Conservation (phyloP, 2,113 vertebrate species). For the Pseudorhombus dupliciocellatus region DNA sequence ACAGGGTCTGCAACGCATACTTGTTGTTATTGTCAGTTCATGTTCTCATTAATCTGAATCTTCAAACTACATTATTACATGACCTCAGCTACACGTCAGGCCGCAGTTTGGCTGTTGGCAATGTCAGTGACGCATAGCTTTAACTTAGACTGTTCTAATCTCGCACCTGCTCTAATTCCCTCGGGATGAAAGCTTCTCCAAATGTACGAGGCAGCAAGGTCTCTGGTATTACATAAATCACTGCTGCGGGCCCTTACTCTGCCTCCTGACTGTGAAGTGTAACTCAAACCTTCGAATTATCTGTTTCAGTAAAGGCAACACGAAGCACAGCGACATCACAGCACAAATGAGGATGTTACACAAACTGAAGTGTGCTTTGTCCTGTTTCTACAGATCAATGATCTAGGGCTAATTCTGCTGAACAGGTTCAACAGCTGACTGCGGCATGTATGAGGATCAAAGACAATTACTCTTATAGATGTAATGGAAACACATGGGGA, state of each 20-base stretch:
- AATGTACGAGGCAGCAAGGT: constrained; percentile 16
- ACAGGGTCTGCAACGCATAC: no score
- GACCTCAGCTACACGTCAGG: background rate
- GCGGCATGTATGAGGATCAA: background rate
- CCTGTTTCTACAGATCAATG: constrained; percentile 6
- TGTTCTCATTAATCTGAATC: background rate
- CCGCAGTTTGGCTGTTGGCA: background rate
- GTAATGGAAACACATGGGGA: background rate
- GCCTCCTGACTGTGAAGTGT: background rate
- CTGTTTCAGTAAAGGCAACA: constrained; percentile 3
- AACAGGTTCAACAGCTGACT: background rate
- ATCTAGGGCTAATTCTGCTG: constrained; percentile 4
- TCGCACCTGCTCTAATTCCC: constrained; percentile 9
- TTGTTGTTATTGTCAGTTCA: no score
- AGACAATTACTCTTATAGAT: background rate
- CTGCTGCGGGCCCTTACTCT: background rate
- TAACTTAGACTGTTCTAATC: background rate
- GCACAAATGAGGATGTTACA: background rate
- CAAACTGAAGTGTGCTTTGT: background rate
- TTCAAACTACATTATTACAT: background rate
- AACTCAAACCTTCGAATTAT: background rate
- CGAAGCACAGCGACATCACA: background rate
- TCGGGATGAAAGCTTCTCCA: constrained; percentile 2
- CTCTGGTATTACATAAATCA: constrained; percentile 4
- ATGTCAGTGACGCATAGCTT: constrained; percentile 12